Evolutionary conservation across 2,797 vertebrate species (phyloP), one percentile per base, ranked within the genome.

Genomic region (Hydrocynus forskahlii): DNA sequence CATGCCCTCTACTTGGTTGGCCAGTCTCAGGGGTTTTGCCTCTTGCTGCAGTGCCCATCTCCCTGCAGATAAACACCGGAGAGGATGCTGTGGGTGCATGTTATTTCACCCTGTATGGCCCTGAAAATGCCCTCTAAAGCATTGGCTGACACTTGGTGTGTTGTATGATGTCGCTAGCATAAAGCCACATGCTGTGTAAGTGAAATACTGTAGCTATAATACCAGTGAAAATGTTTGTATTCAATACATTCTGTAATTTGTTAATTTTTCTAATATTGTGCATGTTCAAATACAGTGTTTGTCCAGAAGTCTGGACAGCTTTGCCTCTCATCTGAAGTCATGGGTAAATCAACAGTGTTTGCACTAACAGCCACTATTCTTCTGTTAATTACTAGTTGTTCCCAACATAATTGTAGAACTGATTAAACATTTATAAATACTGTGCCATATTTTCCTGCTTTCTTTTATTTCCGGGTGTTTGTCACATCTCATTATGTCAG

Each of bases 1-100:
- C 48, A 57, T 43, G 63, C 19, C 54, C 25, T 68, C 62, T 81
- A 75, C 25, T 78, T 25, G 70, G 80, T 63, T 79, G 54, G 68
- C 43, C 72, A 76, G 70, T 71, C 66, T 83, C 75, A 78, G 23
- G 59, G 59, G 70, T 63, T 66, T 54, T 54, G 52, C 78, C 71
- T 50, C 78, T 72, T 19, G 17, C 73, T 50, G 57, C 10, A 29
- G 76, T 43, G 52, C 67, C 12, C 29, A 59, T 55, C 60, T 48
- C 29, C 38, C 23, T 69, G 69, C 43, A 75, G 72, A 80, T 81
- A 84, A 50, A 76, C 13, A 66, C 59, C 40, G 38, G 60, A 17
- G 29, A 43, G 10, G 60, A 75, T 48, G 5, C 35, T 40, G 35
- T 4, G 54, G 25, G 17, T 38, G 54, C 17, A 2, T 74, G 43